Percentiles rank a stretch among this genome's conserved stretches.
Conservation (phyloP, 92 coral and sea anemone genomes). For the Isaurus tuberculatus region DNA sequence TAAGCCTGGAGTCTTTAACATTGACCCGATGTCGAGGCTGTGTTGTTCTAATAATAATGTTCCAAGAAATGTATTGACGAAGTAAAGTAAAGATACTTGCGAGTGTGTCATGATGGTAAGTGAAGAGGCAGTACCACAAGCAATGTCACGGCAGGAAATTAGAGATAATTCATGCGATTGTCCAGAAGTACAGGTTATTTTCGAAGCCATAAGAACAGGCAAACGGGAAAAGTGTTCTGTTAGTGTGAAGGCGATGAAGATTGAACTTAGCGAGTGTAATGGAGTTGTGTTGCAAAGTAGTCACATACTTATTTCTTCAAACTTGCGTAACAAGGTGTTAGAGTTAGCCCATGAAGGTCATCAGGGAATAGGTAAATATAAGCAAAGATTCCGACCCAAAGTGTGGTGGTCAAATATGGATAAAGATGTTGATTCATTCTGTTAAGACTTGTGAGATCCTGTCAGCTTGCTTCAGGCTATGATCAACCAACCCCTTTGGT, state of each 20-base stretch:
- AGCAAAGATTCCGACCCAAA: slow-evolving; percentile 49
- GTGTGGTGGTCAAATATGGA: slow-evolving; percentile 63
- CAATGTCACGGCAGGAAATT: slow-evolving; percentile 50
- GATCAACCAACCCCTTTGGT: slow-evolving; percentile 53
- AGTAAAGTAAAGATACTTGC: no score
- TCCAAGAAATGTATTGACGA: neutral
- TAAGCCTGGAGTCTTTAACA: slow-evolving; percentile 32
- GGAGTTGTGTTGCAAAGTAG: slow-evolving; percentile 38
- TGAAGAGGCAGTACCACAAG: slow-evolving; percentile 39
- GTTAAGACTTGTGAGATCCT: slow-evolving; percentile 51
- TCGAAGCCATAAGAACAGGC: slow-evolving; percentile 28
- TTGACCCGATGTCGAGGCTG: slow-evolving; percentile 38
- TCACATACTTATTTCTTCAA: slow-evolving; percentile 32
- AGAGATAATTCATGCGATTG: slow-evolving; percentile 1
- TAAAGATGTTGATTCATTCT: slow-evolving; percentile 47
- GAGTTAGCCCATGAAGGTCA: slow-evolving; percentile 10
- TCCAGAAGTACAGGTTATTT: neutral
- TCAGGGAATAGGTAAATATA: slow-evolving; percentile 41
- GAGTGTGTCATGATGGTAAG: slow-evolving; percentile 31
- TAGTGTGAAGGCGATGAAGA: slow-evolving; percentile 39
- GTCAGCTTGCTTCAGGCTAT: slow-evolving; percentile 50
- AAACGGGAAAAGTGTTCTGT: slow-evolving; percentile 32
- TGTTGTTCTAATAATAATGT: neutral
- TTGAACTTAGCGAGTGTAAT: slow-evolving; percentile 42
- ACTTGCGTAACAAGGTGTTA: neutral